phyloP scores from a whole-genome alignment of 2,888 invertebrate species.

The Melieria crassipennis region DNA sequence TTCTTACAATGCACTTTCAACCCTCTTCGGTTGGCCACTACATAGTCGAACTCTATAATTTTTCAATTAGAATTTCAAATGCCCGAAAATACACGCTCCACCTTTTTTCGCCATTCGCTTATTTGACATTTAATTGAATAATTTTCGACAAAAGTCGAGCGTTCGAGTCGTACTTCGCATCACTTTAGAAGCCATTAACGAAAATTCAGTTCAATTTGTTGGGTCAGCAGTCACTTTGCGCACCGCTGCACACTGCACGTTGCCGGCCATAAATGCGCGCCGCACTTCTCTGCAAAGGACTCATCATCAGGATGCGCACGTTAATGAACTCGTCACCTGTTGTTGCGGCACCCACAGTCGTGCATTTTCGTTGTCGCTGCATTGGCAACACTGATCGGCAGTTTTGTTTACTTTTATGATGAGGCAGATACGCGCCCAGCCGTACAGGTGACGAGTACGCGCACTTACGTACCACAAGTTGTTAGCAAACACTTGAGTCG shows the following conservation, averaged over 20 bases:
- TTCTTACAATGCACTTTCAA: slow-evolving; percentile 1
- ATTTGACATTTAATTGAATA: slow-evolving; percentile 41
- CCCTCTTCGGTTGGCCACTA: slow-evolving; percentile 13
- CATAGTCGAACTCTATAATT: slow-evolving; percentile 44
- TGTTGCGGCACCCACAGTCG: too few species aligned
- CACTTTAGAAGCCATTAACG: slow-evolving; percentile 56
- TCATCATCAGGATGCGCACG: slow-evolving; percentile 54
- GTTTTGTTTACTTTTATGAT: slow-evolving; percentile 34
- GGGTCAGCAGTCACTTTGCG: neutral
- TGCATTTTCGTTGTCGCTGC: neutral
- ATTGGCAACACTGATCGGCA: neutral
- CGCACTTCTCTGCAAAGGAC: too few species aligned
- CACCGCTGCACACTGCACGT: neutral
- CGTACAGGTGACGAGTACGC: too few species aligned
- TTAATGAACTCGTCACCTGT: neutral
- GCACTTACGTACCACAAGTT: slow-evolving; percentile 29
- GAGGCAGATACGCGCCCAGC: slow-evolving; percentile 6
- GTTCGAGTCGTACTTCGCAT: slow-evolving; percentile 34
- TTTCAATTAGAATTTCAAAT: slow-evolving; percentile 50
- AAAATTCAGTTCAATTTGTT: slow-evolving; percentile 33
- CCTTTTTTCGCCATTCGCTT: slow-evolving; percentile 26
- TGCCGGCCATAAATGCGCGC: too few species aligned
- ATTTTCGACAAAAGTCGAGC: slow-evolving; percentile 23
- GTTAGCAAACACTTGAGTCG: slow-evolving; percentile 43
- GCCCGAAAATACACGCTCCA: slow-evolving; percentile 27